Conservation (phyloP, 2,113 vertebrate genomes). For the Gymnorhina tibicen region DNA sequence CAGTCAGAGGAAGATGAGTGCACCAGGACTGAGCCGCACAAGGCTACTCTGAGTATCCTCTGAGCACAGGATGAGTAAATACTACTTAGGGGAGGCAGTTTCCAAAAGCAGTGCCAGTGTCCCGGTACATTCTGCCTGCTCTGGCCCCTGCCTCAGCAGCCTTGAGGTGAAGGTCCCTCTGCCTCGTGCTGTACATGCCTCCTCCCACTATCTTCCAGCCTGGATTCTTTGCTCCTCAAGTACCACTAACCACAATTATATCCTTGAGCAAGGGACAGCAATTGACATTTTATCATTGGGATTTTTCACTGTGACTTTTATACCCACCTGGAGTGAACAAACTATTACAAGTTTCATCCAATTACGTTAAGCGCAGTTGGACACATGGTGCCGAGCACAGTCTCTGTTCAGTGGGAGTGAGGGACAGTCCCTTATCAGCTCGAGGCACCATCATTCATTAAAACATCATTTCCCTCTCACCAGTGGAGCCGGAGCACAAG, state of each 20-base stretch:
- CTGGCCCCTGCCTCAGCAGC: accelerated
- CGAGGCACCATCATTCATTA: slow-evolving; percentile 41
- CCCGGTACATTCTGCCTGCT: neutral
- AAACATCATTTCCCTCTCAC: slow-evolving; percentile 47
- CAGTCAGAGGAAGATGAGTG: neutral
- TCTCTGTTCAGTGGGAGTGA: neutral
- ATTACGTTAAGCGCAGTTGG: slow-evolving; percentile 4
- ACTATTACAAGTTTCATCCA: slow-evolving; percentile 37
- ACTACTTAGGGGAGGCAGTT: neutral
- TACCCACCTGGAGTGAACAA: slow-evolving; percentile 18
- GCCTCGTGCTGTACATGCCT: neutral
- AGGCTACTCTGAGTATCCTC: neutral
- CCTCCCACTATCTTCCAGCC: neutral
- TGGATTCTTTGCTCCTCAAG: neutral
- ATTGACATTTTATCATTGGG: neutral
- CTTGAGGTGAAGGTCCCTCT: neutral
- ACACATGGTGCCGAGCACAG: neutral
- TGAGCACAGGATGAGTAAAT: neutral
- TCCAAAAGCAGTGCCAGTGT: neutral
- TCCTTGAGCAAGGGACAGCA: neutral
- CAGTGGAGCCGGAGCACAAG: neutral
- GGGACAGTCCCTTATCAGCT: slow-evolving; percentile 19
- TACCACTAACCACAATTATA: neutral
- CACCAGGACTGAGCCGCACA: accelerated
- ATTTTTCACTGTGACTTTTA: neutral